Base-by-base conservation (phyloP, 1,140 invertebrate genomes). In the Linepithema humile region DNA sequence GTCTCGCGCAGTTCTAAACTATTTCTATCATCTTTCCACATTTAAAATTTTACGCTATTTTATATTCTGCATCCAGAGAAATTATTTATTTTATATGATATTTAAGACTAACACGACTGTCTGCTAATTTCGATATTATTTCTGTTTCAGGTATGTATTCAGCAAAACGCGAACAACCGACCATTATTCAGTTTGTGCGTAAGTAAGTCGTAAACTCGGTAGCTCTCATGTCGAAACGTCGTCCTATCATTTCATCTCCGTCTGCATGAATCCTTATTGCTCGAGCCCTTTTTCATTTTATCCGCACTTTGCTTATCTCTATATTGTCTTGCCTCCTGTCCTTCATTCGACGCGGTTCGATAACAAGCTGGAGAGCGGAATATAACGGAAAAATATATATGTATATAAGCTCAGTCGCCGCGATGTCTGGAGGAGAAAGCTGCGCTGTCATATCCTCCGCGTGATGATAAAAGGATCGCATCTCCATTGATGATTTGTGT, bases 131-230 rank as follows among this genome's bases (percentile, higher is more conserved):
- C 2, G 29, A 29, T 53, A 17, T 50, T 59, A 48, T 20, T 40
- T 87, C 43, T 84, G 67, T 88, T 88, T 3, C 73, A 87, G 86
- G 85, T 88, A 88, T 9, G 86, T 87, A 88, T 10, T 17, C 0
- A 32, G 23, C 15, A 26, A 59, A 48, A 35, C n/a, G 7, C 15
- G 2, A 70, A 2, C 12, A 20, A 17, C 0, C 50, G 45, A 2
- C 23, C 23, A n/a, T 73, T 29, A 17, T 74, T 53, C 23, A 55
- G 23, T 48, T 15, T 5, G 6, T 45, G 23, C 55, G 85, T 83
- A 59, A 86, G 84, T 86, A 83, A n/a, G 45, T 38, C 29, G 40
- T 50, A 1, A 69, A 77, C 7, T 55, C 48, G 45, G 4, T 35
- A 40, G 69, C 35, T 48, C 29, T n/a, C 20, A 32, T 7, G 7